These are phyloP conservation scores for Piprites chloris DNA, from an alignment of 2,113 vertebrate species.

Conservation along the genomic window DNA sequence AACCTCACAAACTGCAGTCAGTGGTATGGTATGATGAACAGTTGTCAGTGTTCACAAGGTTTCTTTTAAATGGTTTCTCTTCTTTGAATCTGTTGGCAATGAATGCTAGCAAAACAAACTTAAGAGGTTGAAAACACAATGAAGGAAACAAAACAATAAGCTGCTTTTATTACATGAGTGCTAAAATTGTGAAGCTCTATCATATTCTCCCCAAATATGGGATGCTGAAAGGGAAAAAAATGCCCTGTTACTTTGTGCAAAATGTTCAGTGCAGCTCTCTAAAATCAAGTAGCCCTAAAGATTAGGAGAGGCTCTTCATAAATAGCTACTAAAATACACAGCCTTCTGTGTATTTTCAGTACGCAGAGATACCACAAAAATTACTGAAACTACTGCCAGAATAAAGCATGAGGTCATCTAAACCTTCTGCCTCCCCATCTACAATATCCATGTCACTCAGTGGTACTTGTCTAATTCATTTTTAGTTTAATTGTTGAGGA, in stretches of 20 bases:
- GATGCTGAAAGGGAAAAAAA: background rate
- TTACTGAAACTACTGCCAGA: background rate
- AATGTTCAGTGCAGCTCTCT: background rate
- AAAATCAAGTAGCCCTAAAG: background rate
- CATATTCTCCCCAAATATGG: background rate
- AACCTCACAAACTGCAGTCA: background rate
- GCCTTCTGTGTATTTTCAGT: background rate
- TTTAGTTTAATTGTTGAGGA: background rate
- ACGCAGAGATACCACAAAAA: background rate
- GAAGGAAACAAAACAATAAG: background rate
- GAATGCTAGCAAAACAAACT: background rate
- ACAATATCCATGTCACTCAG: background rate
- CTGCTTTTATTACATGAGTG: background rate
- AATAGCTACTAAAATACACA: background rate
- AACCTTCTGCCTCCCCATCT: background rate
- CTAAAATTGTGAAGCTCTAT: background rate
- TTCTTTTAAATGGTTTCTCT: background rate
- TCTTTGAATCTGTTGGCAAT: background rate
- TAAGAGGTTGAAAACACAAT: background rate
- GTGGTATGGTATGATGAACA: background rate
- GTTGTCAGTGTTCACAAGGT: background rate
- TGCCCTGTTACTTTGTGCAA: rapidly evolving
- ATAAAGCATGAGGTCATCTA: background rate
- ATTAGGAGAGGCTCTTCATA: background rate
- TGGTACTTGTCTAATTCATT: background rate